Evolutionary conservation across 2,888 invertebrate genomes (phyloP).

Genomic region (Augochlorella aurata): DNA sequence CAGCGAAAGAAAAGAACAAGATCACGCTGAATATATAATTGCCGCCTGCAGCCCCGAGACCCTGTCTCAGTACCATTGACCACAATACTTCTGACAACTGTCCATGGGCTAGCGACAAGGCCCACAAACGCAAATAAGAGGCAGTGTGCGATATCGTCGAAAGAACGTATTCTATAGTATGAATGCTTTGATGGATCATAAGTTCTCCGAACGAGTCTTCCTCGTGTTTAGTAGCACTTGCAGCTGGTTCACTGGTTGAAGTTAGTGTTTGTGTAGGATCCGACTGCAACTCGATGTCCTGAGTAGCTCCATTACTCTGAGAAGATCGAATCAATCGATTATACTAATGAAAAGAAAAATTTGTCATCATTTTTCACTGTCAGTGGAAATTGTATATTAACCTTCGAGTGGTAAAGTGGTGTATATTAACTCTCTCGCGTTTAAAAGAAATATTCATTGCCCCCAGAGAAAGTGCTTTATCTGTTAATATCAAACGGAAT

Average conservation of each 20-base stretch:
- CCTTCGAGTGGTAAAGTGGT: too few species aligned
- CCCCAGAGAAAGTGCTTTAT: too few species aligned
- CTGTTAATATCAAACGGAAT: too few species aligned
- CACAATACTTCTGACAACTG: conserved; percentile 93
- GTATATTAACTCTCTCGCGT: too few species aligned
- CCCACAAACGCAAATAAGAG: conserved; percentile 98
- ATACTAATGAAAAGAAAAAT: background rate
- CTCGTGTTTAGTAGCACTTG: conserved; percentile 75
- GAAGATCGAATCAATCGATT: background rate
- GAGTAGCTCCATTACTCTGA: conserved; percentile 78
- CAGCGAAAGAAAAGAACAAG: conserved; percentile 87
- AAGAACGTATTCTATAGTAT: conserved; percentile 97
- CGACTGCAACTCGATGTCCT: conserved; percentile 84
- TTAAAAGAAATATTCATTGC: too few species aligned
- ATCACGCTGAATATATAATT: conserved; percentile 81
- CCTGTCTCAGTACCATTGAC: conserved; percentile 86
- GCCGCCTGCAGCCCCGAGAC: conserved; percentile 78
- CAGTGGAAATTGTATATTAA: too few species aligned
- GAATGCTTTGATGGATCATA: conserved; percentile 96
- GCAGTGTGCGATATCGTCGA: conserved; percentile 98
- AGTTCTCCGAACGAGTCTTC: conserved; percentile 91
- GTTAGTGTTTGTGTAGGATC: conserved; percentile 82
- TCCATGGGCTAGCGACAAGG: conserved; percentile 96
- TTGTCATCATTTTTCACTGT: too few species aligned
- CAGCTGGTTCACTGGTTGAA: conserved; percentile 82